Base-by-base conservation (phyloP, 2,888 invertebrate genomes). In the Pinctada fucata region DNA sequence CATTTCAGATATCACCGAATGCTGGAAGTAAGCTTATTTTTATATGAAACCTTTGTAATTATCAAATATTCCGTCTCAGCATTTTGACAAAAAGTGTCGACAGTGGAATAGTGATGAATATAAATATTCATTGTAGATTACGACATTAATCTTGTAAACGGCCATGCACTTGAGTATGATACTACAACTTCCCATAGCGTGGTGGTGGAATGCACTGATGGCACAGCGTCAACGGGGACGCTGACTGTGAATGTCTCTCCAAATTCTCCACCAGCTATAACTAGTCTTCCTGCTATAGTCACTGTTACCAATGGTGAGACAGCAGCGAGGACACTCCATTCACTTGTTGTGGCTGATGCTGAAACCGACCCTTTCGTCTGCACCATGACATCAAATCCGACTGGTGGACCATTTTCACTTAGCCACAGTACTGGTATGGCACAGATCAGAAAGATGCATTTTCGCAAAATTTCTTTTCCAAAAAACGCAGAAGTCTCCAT, bases 251-350 rank as follows among this genome's bases (percentile, higher is more conserved):
- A 65, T 10, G 74, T 79, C 6, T 50, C 63, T 10, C 47, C 65
- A 3, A 79, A 79, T 68, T 49, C 73, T 16, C 74, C 79, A 48
- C 79, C 79, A 49, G 68, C 51, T 5, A 77, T 80, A n/a, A 67
- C 71, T 47, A 75, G 72, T 64, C 49, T 77, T 10, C 74, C 80
- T 10, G 66, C 75, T 51, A 50, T 76, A 10, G 68, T 49, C 1
- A 52, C 67, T 3, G 71, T 75, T n/a, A 51, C 45, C 16, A 8
- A 70, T 8, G 80, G 80, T 3, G 74, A 70, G 47, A 58, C 74
- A 4, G 63, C 47, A 2, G 49, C 68, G 5, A 66, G 67, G 5
- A 63, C 48, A n/a, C 5, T 77, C 5, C 66, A 80, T 49, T 71
- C 58, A n/a, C 51, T 80, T 6, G 63, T 50, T 4, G 77, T 80